phyloP scores from a whole-genome alignment of 2,113 vertebrate species.

The Carassius gibelio region DNA sequence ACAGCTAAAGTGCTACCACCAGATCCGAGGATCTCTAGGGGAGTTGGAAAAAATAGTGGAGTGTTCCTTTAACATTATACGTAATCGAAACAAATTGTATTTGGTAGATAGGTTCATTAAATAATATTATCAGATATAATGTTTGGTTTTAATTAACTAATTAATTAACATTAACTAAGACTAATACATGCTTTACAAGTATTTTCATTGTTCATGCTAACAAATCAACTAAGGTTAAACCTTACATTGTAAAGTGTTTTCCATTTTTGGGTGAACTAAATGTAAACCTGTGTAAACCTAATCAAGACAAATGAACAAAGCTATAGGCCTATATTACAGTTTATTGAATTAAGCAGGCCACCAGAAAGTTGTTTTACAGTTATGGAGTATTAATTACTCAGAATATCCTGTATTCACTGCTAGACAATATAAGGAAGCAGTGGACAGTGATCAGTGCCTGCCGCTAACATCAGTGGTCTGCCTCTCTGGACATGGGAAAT shows the following conservation, averaged over 20 bases:
- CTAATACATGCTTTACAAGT: background rate
- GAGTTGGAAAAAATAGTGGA: no score
- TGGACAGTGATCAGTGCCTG: constrained; percentile 45
- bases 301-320: background rate
- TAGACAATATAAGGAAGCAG: constrained; percentile 73
- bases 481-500: constrained; percentile 1
- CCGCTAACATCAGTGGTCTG: constrained; percentile 21
- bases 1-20: no score
- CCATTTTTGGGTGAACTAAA: no score
- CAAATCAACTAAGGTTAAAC: background rate
- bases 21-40: no score
- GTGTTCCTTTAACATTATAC: no score
- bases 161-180: background rate
- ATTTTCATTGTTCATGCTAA: background rate
- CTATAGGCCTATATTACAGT: background rate
- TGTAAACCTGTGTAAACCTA: background rate
- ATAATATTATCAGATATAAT: no score
- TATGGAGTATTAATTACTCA: constrained; percentile 62
- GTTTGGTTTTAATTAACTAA: no score
- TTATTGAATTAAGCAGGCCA: background rate
- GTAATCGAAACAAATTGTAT: no score
- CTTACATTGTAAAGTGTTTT: background rate
- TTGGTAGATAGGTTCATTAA: no score
- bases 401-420: constrained; percentile 68
- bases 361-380: background rate